Base-by-base conservation (phyloP, 2,888 invertebrate species). In the Chrysomela aeneicollis region DNA sequence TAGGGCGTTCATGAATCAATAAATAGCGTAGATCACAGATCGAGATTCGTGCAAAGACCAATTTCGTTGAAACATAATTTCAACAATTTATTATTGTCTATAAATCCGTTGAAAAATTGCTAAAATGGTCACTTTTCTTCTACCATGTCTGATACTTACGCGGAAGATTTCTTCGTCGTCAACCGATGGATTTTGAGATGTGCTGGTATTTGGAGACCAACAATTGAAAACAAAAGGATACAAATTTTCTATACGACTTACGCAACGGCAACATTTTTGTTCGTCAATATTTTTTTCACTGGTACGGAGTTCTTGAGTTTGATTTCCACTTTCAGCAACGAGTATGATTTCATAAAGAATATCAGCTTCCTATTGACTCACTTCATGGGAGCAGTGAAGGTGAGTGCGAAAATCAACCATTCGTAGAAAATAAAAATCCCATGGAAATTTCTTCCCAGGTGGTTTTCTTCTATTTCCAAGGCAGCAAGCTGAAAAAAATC, bases 361-460 rank as follows among this genome's bases (percentile, higher is more conserved):
- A 66, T 80, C n/a, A 78, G 76, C 62, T 78, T 79, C 68, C 76
- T 74, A 10, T 61, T 79, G 26, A 79, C 78, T 4, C 79, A 79
- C 63, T 68, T 79, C 35, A 77, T 80, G 77, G 80, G 79, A 8
- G 76, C 77, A 21, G 68, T 78, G 19, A 80, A 80, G 68, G 77
- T 77, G 21, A 60, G 51, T 54, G 55, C 10, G 17, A 37, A 26
- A 26, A 6, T n/a, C n/a, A n/a, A n/a, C n/a, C 3, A 26, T 26
- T 26, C 6, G 3, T 26, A 6, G 6, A 26, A 26, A 3, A 26
- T 10, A 26, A 26, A n/a, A n/a, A n/a, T n/a, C n/a, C 26, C 26
- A 26, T 26, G 3, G 26, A 26, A 26, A 3, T 5, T 26, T 26
- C 6, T 26, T 6, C 61, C 37, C 26, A 68, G 68, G 66, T 68